Percentiles rank a stretch among this genome's conserved stretches.
Evolutionary conservation across 1,140 invertebrate species (phyloP).

Genomic region (Thaumatotibia leucotreta): DNA sequence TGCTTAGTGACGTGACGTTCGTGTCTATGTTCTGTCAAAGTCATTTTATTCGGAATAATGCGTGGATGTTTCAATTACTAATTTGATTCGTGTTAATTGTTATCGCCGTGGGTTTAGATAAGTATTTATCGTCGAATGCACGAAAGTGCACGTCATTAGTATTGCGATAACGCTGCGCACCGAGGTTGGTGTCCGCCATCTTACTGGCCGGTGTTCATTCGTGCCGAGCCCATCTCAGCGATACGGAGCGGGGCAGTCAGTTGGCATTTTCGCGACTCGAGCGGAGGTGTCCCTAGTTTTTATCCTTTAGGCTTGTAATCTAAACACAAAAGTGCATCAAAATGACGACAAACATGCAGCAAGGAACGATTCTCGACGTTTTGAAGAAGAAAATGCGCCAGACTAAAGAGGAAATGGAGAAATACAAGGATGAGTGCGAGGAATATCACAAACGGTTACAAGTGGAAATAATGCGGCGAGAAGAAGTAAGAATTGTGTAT

Average conservation of each 20-base stretch:
- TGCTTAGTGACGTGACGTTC: conserved; percentile 45
- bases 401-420: conserved; percentile 98
- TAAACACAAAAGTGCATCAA: conserved; percentile 74
- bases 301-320: conserved; percentile 63
- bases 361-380: conserved; percentile 93
- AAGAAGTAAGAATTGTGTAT: conserved; percentile 90
- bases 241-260: conserved; percentile 69
- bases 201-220: conserved; percentile 74
- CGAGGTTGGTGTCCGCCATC: conserved; percentile 70
- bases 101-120: conserved; percentile 20
- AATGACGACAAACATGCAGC: conserved; percentile 91
- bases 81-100: conserved; percentile 31
- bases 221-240: conserved; percentile 69
- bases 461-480: conserved; percentile 92
- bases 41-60: conserved; percentile 40
- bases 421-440: conserved; percentile 97
- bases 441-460: conserved; percentile 93
- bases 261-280: conserved; percentile 73
- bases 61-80: conserved; percentile 40
- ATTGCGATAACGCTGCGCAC: conserved; percentile 56
- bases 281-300: conserved; percentile 70
- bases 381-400: conserved; percentile 99
- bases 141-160: conserved; percentile 29
- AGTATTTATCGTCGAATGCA: conserved; percentile 19
- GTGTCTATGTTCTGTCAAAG: conserved; percentile 50